Conservation (phyloP, 2,888 invertebrate species). For the Nipponacmea schrenckii region DNA sequence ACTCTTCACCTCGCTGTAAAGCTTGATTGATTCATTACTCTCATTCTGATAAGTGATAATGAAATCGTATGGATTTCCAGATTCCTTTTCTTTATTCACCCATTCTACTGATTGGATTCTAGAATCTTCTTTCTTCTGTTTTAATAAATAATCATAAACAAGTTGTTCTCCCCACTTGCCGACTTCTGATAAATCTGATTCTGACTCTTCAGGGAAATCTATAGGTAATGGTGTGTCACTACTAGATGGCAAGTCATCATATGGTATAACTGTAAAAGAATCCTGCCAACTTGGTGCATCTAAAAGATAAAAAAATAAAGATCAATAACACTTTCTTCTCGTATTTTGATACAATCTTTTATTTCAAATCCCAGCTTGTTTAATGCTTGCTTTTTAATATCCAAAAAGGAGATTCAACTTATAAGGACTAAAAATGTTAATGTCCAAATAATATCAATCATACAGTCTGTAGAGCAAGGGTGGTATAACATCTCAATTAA, state of each 20-base stretch:
- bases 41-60: conserved; percentile 43
- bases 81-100: conserved; percentile 50
- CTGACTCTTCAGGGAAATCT: conserved; percentile 26
- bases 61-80: conserved; percentile 60
- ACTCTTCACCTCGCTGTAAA: conserved; percentile 55
- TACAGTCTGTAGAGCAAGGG: no score
- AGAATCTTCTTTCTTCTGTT: conserved; percentile 37
- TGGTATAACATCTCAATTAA: no score
- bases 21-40: conserved; percentile 19
- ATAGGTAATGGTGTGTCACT: conserved; percentile 30
- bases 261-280: conserved; percentile 48
- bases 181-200: conserved; percentile 35
- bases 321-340: no score
- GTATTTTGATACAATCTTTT: no score
- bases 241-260: conserved; percentile 48
- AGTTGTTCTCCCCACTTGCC: conserved; percentile 62
- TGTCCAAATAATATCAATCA: no score
- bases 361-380: no score
- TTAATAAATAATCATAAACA: conserved; percentile 54
- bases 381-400: no score
- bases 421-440: no score
- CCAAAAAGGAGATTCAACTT: neutral
- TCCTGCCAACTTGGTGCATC: conserved; percentile 54
- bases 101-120: conserved; percentile 48
- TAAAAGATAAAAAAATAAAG: conserved; percentile 24